These are phyloP conservation scores for Calameuta pallipes DNA, from an alignment of 2,888 invertebrate genomes.

Conservation along the genomic window DNA sequence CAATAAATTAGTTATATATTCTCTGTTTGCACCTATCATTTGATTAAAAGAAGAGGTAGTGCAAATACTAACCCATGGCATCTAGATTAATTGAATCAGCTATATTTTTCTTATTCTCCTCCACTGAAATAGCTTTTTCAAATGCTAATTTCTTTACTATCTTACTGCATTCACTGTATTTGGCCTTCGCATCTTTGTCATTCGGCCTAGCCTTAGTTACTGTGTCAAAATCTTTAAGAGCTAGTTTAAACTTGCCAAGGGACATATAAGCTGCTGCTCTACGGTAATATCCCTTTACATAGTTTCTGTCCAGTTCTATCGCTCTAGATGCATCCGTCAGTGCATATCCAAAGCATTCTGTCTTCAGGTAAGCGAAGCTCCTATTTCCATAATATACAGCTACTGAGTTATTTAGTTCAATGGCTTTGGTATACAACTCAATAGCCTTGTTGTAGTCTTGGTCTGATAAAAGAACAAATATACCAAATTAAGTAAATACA, in stretches of 20 bases:
- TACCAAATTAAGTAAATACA: conserved; percentile 19
- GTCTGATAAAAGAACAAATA: conserved; percentile 75
- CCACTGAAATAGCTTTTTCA: conserved; percentile 95
- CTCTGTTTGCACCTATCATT: background rate
- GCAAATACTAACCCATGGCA: conserved; percentile 80
- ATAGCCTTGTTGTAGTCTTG: conserved; percentile 92
- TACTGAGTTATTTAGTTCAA: conserved; percentile 83
- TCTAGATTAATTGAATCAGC: conserved; percentile 91
- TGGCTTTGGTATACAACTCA: conserved; percentile 87
- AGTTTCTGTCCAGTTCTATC: conserved; percentile 88
- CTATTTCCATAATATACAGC: conserved; percentile 95
- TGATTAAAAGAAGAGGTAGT: conserved; percentile 11
- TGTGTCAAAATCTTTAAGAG: conserved; percentile 96
- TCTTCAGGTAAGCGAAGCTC: conserved; percentile 93
- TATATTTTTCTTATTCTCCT: conserved; percentile 87
- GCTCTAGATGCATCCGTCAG: conserved; percentile 91
- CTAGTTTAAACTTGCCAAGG: conserved; percentile 95
- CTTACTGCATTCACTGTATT: conserved; percentile 94
- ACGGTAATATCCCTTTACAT: conserved; percentile 97
- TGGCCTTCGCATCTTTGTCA: conserved; percentile 93
- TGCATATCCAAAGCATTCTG: conserved; percentile 96
- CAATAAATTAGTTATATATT: conserved; percentile 2
- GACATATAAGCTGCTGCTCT: conserved; percentile 98
- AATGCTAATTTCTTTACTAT: conserved; percentile 95
- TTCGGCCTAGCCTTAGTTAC: conserved; percentile 92